These are phyloP conservation scores for Aelia acuminata DNA, from an alignment of 2,888 invertebrate species.

Conservation along the genomic window DNA sequence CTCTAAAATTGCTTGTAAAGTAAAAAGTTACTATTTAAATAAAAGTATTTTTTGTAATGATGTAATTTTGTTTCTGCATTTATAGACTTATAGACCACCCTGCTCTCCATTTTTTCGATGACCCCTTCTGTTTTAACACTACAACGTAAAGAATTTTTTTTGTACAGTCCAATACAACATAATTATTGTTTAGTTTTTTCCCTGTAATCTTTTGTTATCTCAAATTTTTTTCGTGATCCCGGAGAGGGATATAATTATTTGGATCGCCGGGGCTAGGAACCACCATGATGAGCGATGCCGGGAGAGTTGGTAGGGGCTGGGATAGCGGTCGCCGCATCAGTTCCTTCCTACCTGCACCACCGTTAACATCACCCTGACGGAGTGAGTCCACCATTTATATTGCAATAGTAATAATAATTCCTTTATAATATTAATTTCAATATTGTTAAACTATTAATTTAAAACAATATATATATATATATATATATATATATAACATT, in stretches of 20 bases:
- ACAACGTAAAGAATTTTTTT: too few relatives aligned
- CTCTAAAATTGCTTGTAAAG: too few relatives aligned
- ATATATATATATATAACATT: background rate
- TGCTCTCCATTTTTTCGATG: too few relatives aligned
- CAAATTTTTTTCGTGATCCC: too few relatives aligned
- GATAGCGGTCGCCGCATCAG: conserved; percentile 1
- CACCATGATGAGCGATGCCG: background rate
- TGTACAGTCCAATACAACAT: too few relatives aligned
- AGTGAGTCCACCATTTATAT: background rate
- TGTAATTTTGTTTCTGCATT: too few relatives aligned
- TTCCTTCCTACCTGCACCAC: conserved; percentile 27
- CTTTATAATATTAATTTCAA: background rate
- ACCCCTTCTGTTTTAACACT: too few relatives aligned
- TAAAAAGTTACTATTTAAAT: too few relatives aligned
- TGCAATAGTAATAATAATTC: background rate
- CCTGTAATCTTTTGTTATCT: too few relatives aligned
- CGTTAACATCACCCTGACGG: background rate
- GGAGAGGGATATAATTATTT: background rate
- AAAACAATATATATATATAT: background rate
- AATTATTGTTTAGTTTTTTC: too few relatives aligned
- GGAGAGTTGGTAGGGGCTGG: conserved; percentile 1
- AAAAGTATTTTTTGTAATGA: too few relatives aligned
- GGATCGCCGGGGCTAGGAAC: background rate
- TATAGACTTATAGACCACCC: too few relatives aligned
- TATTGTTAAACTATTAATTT: background rate